Percentiles rank a stretch among this genome's conserved stretches.
Evolutionary conservation across 2,113 vertebrate genomes (phyloP).

Genomic region (Cyprinodon variegatus): DNA sequence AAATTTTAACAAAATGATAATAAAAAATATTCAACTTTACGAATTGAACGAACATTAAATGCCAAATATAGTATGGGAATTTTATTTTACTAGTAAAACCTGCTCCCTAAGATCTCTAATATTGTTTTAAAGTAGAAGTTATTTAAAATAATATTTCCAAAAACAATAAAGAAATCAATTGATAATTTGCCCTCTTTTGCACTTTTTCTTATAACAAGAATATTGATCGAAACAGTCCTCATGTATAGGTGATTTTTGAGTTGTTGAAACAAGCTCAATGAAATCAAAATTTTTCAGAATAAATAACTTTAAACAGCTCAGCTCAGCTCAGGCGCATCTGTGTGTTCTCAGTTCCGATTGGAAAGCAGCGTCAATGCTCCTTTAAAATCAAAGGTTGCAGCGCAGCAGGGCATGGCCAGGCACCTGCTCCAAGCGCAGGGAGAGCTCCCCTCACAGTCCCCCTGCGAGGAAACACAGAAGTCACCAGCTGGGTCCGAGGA

Average conservation of each 20-base stretch:
- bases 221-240: background rate
- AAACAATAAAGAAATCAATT: no score
- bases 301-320: background rate
- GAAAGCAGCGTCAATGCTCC: slow-evolving; percentile 40
- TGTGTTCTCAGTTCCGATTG: background rate
- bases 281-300: background rate
- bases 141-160: no score
- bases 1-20: no score
- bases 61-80: no score
- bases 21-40: no score
- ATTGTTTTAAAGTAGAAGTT: no score
- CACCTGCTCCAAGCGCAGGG: slow-evolving; percentile 66
- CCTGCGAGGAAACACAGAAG: background rate
- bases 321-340: background rate
- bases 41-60: no score
- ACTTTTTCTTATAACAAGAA: background rate
- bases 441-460: slow-evolving; percentile 17
- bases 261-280: background rate
- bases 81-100: no score
- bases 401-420: slow-evolving; percentile 19
- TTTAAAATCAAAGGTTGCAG: slow-evolving; percentile 45
- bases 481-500: slow-evolving; percentile 10
- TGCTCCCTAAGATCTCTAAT: no score
- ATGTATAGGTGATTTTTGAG: background rate
- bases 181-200: background rate